Conservation (phyloP, 2,888 invertebrate species). For the Caenorhabditis sinica region DNA sequence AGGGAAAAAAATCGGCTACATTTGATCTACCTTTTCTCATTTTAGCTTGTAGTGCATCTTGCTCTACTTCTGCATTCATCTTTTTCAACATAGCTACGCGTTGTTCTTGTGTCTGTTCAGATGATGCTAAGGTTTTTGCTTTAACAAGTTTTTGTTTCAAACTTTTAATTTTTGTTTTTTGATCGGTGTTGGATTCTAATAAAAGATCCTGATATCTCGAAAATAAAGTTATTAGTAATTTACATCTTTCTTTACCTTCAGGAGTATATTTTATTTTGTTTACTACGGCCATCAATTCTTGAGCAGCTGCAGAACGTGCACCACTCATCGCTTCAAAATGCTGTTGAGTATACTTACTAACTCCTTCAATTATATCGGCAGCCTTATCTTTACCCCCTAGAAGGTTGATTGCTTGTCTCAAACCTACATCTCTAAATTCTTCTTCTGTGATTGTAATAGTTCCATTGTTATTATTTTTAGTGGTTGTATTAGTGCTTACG, state of each 20-base stretch:
- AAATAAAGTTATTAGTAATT: neutral
- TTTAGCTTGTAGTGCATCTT: conserved; percentile 1
- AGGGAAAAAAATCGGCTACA: conserved; percentile 2
- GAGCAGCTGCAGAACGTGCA: neutral
- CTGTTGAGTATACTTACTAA: neutral
- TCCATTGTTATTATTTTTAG: neutral
- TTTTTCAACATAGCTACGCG: neutral
- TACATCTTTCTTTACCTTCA: neutral
- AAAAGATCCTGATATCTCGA: conserved; percentile 4
- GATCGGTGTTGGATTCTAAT: neutral
- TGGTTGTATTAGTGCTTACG: too few species aligned
- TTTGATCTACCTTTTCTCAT: neutral
- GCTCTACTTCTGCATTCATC: neutral
- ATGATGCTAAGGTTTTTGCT: neutral
- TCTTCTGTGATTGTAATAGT: neutral
- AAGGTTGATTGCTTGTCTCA: neutral
- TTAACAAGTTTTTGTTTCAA: neutral
- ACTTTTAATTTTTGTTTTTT: neutral
- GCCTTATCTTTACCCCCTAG: neutral
- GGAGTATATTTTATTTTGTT: neutral
- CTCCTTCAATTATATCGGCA: conserved; percentile 4
- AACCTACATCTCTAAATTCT: neutral
- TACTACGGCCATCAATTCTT: neutral
- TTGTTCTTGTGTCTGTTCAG: neutral
- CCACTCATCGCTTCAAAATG: neutral